phyloP scores from a whole-genome alignment of 2,888 invertebrate species.

The Encarsia formosa region DNA sequence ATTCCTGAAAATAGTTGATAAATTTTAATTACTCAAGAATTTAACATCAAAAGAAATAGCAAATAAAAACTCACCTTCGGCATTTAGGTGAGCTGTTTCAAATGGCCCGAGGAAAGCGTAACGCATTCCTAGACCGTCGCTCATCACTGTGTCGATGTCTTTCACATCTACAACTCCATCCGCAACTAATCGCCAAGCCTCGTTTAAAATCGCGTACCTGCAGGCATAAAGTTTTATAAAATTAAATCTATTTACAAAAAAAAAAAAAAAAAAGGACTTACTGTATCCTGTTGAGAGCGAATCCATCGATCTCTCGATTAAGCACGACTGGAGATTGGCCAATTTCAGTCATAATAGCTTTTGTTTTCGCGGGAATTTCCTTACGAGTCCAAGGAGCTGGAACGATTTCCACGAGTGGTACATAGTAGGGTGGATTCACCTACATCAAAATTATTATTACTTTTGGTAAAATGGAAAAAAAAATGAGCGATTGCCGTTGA shows the following conservation, averaged over 20 bases:
- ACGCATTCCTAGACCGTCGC: slow-evolving; percentile 88
- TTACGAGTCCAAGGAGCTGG: slow-evolving; percentile 91
- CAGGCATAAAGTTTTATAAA: no score
- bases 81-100: slow-evolving; percentile 92
- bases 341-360: slow-evolving; percentile 77
- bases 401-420: slow-evolving; percentile 89
- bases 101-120: slow-evolving; percentile 94
- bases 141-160: slow-evolving; percentile 91
- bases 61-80: slow-evolving; percentile 65
- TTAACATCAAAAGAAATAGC: no score
- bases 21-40: not conserved
- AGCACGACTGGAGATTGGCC: slow-evolving; percentile 89
- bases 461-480: not conserved
- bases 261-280: slow-evolving; percentile 47
- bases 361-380: slow-evolving; percentile 69
- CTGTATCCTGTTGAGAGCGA: slow-evolving; percentile 91
- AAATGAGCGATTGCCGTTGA: not conserved
- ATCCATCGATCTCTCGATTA: slow-evolving; percentile 83
- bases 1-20: slow-evolving; percentile 50
- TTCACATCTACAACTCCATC: slow-evolving; percentile 80
- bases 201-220: slow-evolving; percentile 88
- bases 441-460: slow-evolving; percentile 32
- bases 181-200: slow-evolving; percentile 83
- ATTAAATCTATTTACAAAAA: not conserved
- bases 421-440: slow-evolving; percentile 95